These are phyloP conservation scores for Fabriciana adippe DNA, from an alignment of 2,888 invertebrate genomes.

Conservation along the genomic window DNA sequence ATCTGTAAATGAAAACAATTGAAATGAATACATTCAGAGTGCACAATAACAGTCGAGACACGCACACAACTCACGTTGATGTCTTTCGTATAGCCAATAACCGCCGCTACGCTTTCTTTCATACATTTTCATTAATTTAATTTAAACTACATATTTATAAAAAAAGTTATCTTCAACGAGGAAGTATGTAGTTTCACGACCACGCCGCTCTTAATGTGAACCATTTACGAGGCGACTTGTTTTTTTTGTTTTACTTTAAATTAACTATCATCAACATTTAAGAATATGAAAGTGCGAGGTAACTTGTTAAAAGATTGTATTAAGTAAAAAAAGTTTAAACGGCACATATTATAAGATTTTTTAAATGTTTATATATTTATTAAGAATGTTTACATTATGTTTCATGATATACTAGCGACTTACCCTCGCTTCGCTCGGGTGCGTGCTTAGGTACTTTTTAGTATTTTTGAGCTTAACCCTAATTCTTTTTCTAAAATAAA, in stretches of 20 bases:
- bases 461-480: no score
- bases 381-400: no score
- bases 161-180: constrained; percentile 4
- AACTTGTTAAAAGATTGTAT: neutral
- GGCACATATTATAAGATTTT: no score
- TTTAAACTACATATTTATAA: neutral
- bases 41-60: constrained; percentile 20
- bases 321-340: neutral
- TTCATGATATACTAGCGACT: no score
- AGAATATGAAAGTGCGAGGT: no score
- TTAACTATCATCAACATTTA: no score
- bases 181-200: constrained; percentile 1
- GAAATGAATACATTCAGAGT: constrained; percentile 12
- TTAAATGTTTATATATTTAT: no score
- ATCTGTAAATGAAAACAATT: neutral
- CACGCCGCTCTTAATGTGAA: neutral
- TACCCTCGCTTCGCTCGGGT: no score
- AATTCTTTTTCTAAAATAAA: no score
- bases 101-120: constrained; percentile 35
- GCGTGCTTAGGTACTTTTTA: no score
- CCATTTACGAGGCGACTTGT: no score
- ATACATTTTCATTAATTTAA: constrained; percentile 24
- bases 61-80: constrained; percentile 55
- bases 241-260: no score
- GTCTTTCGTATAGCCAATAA: constrained; percentile 54